Evolutionary conservation across 2,888 invertebrate species (phyloP).

Genomic region (Graphium colonna): DNA sequence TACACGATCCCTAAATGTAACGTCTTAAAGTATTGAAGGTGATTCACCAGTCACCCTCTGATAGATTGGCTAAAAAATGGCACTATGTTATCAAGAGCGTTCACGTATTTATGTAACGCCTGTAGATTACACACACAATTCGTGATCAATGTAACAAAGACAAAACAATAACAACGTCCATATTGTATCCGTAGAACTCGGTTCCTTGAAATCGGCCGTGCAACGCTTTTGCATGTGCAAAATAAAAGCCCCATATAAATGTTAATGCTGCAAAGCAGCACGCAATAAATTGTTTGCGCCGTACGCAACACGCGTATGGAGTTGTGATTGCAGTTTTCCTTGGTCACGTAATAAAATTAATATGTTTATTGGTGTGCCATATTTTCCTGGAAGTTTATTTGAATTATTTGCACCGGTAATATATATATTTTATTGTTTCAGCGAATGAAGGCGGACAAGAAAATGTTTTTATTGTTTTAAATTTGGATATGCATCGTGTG

Average conservation of each 20-base stretch:
- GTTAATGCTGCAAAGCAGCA: neutral
- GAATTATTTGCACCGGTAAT: neutral
- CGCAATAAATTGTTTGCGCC: neutral
- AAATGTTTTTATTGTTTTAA: no score
- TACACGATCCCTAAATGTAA: no score
- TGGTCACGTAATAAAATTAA: constrained; percentile 13
- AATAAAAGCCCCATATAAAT: constrained; percentile 10
- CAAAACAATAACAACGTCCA: constrained; percentile 1
- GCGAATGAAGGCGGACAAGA: neutral
- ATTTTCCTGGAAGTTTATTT: constrained; percentile 11
- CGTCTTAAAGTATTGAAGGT: no score
- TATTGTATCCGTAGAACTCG: neutral
- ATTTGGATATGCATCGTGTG: no score
- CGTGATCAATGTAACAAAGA: constrained; percentile 6
- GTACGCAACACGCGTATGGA: constrained; percentile 3
- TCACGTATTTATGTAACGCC: no score
- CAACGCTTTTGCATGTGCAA: constrained; percentile 11
- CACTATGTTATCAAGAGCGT: no score
- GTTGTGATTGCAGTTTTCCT: constrained; percentile 6
- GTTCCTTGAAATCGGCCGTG: constrained; percentile 8
- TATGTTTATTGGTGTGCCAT: constrained; percentile 2
- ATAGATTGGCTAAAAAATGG: no score
- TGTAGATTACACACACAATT: no score
- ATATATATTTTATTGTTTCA: neutral
- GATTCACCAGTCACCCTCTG: no score